Evolutionary conservation across 92 coral and sea anemone genomes (phyloP).

Genomic region (Nematostella vectensis): DNA sequence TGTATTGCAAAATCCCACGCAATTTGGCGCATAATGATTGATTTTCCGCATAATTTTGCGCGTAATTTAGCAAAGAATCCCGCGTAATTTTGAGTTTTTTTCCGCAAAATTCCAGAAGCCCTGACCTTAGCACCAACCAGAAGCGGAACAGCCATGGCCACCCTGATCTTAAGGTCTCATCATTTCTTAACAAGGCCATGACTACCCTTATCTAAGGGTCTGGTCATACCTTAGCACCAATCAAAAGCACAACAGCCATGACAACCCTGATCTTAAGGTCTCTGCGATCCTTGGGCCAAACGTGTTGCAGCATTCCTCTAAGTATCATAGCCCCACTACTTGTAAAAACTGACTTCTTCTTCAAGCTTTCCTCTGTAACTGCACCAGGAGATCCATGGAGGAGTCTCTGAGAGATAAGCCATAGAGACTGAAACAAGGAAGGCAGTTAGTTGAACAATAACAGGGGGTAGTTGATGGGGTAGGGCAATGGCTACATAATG

Average conservation of each 20-base stretch:
- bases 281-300: slow-evolving; percentile 96
- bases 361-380: slow-evolving; percentile 43
- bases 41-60: too few relatives aligned
- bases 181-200: too few relatives aligned
- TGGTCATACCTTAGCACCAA: slow-evolving; percentile 98
- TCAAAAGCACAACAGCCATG: slow-evolving; percentile 64
- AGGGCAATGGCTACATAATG: background rate
- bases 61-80: too few relatives aligned
- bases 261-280: slow-evolving; percentile 88
- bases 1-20: too few relatives aligned
- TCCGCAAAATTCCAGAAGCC: too few relatives aligned
- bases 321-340: slow-evolving; percentile 43
- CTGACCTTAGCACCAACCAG: too few relatives aligned
- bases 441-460: background rate
- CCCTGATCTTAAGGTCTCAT: too few relatives aligned
- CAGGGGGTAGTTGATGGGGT: background rate
- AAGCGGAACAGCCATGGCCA: too few relatives aligned
- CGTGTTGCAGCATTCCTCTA: slow-evolving; percentile 86
- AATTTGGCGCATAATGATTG: too few relatives aligned
- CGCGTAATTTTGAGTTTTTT: too few relatives aligned
- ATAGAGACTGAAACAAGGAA: background rate
- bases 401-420: too few relatives aligned
- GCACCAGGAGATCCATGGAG: slow-evolving; percentile 29
- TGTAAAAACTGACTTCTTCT: slow-evolving; percentile 29
- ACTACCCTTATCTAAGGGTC: too few relatives aligned